Conservation (phyloP, 2,113 vertebrate species). For the Orthonyx spaldingii region DNA sequence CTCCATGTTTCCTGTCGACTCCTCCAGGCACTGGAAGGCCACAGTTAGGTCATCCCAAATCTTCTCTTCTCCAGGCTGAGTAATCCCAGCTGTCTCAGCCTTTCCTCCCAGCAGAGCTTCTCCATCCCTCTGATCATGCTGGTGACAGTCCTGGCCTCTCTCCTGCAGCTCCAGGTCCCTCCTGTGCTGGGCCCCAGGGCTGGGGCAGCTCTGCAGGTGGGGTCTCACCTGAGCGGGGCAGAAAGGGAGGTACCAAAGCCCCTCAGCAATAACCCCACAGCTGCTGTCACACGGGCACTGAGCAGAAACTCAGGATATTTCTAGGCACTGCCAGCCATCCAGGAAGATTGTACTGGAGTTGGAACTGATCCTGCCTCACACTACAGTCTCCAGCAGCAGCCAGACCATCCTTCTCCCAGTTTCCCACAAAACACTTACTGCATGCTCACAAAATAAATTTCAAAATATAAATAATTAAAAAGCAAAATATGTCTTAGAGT, state of each 20-base stretch:
- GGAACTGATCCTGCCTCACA: neutral
- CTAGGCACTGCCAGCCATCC: neutral
- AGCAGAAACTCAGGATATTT: neutral
- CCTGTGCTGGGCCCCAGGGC: neutral
- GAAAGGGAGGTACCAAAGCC: neutral
- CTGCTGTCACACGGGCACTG: neutral
- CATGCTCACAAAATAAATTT: constrained; percentile 28
- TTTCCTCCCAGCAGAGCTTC: neutral
- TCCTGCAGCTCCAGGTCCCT: neutral
- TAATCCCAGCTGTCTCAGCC: neutral
- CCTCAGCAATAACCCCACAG: neutral
- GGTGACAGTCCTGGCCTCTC: neutral
- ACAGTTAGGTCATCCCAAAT: neutral
- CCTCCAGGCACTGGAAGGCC: neutral
- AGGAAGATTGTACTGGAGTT: neutral
- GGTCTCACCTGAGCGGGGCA: neutral
- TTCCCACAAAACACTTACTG: constrained; percentile 2
- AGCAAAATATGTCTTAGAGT: constrained; percentile 35
- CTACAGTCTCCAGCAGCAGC: neutral
- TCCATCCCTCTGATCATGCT: neutral
- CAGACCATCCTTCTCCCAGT: neutral
- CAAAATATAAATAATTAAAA: constrained; percentile 54
- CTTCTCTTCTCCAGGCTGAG: neutral
- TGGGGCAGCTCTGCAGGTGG: neutral
- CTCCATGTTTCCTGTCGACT: neutral